Conservation (phyloP, 2,888 invertebrate species). For the Ptilodon capucinus region DNA sequence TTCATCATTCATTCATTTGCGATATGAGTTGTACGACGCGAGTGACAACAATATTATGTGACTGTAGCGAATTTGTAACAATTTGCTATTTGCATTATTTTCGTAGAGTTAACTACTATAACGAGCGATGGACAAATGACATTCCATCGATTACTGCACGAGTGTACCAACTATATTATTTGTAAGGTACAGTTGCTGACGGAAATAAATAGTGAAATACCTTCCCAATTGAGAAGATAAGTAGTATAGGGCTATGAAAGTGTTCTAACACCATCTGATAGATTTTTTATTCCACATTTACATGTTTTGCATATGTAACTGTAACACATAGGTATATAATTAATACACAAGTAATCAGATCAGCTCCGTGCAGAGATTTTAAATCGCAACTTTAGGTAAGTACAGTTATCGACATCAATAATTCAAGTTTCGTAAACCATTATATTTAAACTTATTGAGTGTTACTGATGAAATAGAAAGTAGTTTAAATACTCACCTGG, state of each 20-base stretch:
- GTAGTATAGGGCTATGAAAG: too few relatives aligned
- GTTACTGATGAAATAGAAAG: background rate
- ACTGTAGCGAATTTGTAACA: slow-evolving; percentile 28
- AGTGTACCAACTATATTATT: too few relatives aligned
- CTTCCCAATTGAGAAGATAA: too few relatives aligned
- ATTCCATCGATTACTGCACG: too few relatives aligned
- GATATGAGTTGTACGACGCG: slow-evolving; percentile 22
- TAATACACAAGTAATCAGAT: too few relatives aligned
- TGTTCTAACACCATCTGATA: too few relatives aligned
- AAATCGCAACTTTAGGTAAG: background rate
- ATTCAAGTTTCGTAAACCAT: background rate
- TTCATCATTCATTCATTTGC: slow-evolving; percentile 28
- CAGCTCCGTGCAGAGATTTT: background rate
- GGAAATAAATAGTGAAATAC: too few relatives aligned
- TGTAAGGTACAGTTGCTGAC: too few relatives aligned
- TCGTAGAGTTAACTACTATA: slow-evolving; percentile 17
- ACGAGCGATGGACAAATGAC: slow-evolving; percentile 24
- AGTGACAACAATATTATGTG: background rate
- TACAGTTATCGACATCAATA: background rate
- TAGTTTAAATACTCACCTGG: slow-evolving; percentile 52
- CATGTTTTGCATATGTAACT: too few relatives aligned
- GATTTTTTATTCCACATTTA: too few relatives aligned
- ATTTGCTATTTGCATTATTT: slow-evolving; percentile 24
- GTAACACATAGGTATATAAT: too few relatives aligned
- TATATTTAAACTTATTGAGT: background rate